These are phyloP conservation scores for Drosophila mayri DNA, from an alignment of 1,140 invertebrate species.

Conservation along the genomic window DNA sequence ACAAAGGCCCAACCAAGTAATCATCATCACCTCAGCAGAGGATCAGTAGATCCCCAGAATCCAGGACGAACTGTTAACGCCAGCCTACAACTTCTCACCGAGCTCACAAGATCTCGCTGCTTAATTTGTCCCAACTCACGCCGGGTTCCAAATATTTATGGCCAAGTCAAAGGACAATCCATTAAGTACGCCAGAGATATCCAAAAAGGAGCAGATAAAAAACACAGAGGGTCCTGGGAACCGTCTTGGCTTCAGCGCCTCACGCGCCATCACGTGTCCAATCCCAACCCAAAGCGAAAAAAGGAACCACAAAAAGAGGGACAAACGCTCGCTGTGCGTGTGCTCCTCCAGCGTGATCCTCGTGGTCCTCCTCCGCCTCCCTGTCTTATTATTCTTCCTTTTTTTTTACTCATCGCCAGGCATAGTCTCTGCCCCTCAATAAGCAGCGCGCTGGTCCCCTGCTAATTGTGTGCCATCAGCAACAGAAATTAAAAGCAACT, in stretches of 20 bases:
- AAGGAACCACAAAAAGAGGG: constrained; percentile 51
- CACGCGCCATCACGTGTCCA: constrained; percentile 78
- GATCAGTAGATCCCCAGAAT: constrained; percentile 22
- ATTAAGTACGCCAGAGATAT: constrained; percentile 56
- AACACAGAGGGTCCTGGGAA: constrained; percentile 40
- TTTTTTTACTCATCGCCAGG: constrained; percentile 28
- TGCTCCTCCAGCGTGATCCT: constrained; percentile 58
- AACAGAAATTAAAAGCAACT: constrained; percentile 80
- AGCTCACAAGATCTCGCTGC: constrained; percentile 13
- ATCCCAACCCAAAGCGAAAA: constrained; percentile 26
- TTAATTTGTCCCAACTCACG: constrained; percentile 72
- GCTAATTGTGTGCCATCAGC: constrained; percentile 79
- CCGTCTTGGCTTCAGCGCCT: constrained; percentile 49
- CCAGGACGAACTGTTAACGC: constrained; percentile 69
- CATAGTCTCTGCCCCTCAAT: constrained; percentile 57
- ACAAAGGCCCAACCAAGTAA: constrained; percentile 34
- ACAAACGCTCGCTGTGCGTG: constrained; percentile 67
- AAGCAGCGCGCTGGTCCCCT: constrained; percentile 55
- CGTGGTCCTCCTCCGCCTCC: constrained; percentile 24
- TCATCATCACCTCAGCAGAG: constrained; percentile 37
- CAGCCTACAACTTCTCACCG: constrained; percentile 75
- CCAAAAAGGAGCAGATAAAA: constrained; percentile 37
- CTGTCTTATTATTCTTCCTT: neutral
- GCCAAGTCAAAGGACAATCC: constrained; percentile 67
- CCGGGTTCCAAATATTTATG: constrained; percentile 72